A percentile compares a stretch with the other conserved stretches of the same genome.
These are phyloP conservation scores for Xiphophorus hellerii DNA, from an alignment of 2,113 vertebrate species.

Conservation along the genomic window DNA sequence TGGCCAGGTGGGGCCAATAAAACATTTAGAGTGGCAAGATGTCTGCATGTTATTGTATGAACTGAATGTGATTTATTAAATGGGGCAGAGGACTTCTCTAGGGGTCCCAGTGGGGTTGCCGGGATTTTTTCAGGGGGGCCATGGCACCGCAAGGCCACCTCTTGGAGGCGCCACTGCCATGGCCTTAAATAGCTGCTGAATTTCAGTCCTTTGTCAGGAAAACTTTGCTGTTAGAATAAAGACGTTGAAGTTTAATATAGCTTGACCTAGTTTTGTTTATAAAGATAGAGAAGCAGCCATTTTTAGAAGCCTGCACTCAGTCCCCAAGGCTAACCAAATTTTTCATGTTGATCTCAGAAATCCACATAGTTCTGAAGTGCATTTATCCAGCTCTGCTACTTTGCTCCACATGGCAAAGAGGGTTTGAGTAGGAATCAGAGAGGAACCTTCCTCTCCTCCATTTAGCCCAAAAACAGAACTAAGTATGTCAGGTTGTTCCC, in stretches of 20 bases:
- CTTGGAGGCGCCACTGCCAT: too few species aligned
- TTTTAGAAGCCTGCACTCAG: conserved; percentile 46
- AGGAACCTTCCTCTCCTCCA: conserved; percentile 33
- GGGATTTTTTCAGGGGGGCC: too few species aligned
- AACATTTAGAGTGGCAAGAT: too few species aligned
- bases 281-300: conserved; percentile 41
- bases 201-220: conserved; percentile 21
- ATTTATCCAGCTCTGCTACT: conserved; percentile 36
- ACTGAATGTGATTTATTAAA: too few species aligned
- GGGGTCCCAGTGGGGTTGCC: too few species aligned
- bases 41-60: too few species aligned
- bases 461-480: conserved; percentile 58
- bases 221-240: conserved; percentile 39
- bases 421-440: conserved; percentile 31
- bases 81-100: too few species aligned
- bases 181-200: conserved; percentile 16
- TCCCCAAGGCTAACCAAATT: conserved; percentile 43
- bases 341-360: conserved; percentile 39
- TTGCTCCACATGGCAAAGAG: conserved; percentile 48
- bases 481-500: conserved; percentile 41
- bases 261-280: conserved; percentile 69
- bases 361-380: conserved; percentile 36
- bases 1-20: too few species aligned
- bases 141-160: too few species aligned
- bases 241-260: conserved; percentile 58